A percentile compares a stretch with the other conserved stretches of the same genome.
Conservation (phyloP, 2,797 vertebrate species). For the Gymnopithys bicolor region DNA sequence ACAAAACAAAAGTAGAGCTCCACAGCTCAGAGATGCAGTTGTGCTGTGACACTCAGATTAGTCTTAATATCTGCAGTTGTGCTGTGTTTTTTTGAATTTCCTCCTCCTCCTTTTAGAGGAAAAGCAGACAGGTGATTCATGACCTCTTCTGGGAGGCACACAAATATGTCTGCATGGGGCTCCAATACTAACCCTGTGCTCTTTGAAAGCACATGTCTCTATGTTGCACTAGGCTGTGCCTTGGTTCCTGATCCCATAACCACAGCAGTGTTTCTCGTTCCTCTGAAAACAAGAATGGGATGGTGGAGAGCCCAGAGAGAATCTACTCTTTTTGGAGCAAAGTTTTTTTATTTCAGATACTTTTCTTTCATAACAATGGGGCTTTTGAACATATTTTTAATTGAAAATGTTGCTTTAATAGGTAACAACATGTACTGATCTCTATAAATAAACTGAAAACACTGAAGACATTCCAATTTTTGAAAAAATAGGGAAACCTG, state of each 20-base stretch:
- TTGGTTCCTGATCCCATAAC: background rate
- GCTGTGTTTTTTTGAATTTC: background rate
- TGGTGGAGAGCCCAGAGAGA: background rate
- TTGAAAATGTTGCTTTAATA: background rate
- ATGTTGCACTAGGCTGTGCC: rapidly evolving
- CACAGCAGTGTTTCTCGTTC: background rate
- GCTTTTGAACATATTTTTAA: rapidly evolving
- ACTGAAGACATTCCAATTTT: background rate
- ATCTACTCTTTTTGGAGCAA: background rate
- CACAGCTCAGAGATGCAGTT: background rate
- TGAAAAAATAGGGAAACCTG: background rate
- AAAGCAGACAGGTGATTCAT: background rate
- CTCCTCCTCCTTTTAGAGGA: background rate
- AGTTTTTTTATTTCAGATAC: background rate
- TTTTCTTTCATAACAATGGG: background rate
- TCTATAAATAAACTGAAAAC: background rate
- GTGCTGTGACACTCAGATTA: background rate
- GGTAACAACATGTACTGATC: background rate
- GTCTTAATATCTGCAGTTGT: background rate
- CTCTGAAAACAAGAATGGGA: background rate
- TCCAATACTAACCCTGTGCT: background rate
- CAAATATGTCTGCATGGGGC: background rate
- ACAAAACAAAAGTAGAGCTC: background rate
- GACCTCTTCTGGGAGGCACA: background rate
- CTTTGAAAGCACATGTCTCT: background rate